Conservation (phyloP, 2,888 invertebrate genomes). For the Phania funesta region DNA sequence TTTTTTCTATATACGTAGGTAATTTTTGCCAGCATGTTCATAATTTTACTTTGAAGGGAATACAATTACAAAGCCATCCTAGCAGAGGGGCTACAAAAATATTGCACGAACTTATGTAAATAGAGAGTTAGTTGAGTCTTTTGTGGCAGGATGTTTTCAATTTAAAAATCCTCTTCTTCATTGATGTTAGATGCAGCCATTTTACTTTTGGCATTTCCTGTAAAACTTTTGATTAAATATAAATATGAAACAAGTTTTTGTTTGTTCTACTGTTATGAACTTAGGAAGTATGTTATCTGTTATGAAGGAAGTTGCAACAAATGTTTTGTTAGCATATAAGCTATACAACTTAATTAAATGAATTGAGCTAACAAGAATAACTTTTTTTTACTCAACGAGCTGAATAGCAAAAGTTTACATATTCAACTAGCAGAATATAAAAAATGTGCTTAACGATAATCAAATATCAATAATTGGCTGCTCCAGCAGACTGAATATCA, state of each 20-base stretch:
- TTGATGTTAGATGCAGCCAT: background rate
- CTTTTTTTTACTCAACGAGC: background rate
- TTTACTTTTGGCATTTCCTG: background rate
- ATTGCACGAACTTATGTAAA: background rate
- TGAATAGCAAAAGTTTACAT: background rate
- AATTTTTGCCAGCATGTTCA: background rate
- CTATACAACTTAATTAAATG: too few relatives aligned
- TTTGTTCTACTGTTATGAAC: background rate
- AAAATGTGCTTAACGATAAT: too few relatives aligned
- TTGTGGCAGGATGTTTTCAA: slow-evolving; percentile 19
- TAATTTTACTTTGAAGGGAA: slow-evolving; percentile 1
- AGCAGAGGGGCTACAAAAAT: background rate
- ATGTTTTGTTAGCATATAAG: too few relatives aligned
- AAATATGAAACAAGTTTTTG: slow-evolving; percentile 17
- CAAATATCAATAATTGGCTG: too few relatives aligned
- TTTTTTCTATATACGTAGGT: slow-evolving; percentile 17
- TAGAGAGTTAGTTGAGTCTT: background rate
- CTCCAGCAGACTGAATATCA: too few relatives aligned
- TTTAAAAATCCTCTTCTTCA: slow-evolving; percentile 8
- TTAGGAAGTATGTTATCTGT: background rate
- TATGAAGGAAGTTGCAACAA: background rate
- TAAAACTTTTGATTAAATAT: slow-evolving; percentile 26
- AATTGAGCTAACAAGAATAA: too few relatives aligned
- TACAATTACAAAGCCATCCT: background rate
- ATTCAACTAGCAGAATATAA: background rate